Evolutionary conservation across 1,140 invertebrate species (phyloP), one percentile per base, ranked within the genome.

Genomic region (Frieseomelitta varia): DNA sequence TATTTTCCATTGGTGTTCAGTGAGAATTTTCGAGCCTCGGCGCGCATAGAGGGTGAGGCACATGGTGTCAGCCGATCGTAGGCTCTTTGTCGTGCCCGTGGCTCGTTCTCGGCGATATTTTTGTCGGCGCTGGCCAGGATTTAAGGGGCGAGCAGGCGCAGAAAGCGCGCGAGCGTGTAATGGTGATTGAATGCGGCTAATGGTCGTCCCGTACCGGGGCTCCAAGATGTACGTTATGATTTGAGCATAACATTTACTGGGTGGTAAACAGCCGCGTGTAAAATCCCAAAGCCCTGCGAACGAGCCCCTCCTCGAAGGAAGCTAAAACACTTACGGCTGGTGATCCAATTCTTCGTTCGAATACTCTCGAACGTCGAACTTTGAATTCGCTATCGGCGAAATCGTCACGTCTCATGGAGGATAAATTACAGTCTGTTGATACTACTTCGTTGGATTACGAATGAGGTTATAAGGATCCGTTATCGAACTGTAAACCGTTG

Each of bases 141-240:
- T 89, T 88, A 89, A 89, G 87, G 72, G 75, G 77, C 80, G 75
- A 71, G 56, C 72, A 90, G 80, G 80, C 73, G 83, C 88, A 87
- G 82, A 90, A 90, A 90, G 83, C 86, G 82, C 82, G 85, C 77
- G 77, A 90, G 86, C 89, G 88, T 90, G 77, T 90, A 90, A 90
- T 90, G 88, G 89, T 90, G 89, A 90, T 90, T 90, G 89, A 90
- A 90, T 90, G 86, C 88, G 79, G 89, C 88, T 90, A 90, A 90
- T 90, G 88, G 88, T 81, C 84, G 77, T 90, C 84, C 78, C 63
- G 80, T 90, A 90, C 77, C 77, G 86, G 85, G 82, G 81, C 85
- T 81, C 69, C 87, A 39, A 88, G 88, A 88, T 89, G 80, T 86
- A 89, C 88, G 84, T 89, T 89, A 89, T 88, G 84, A 86, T 84